Percentiles rank a stretch among this genome's conserved stretches.
Conservation (phyloP, 2,113 vertebrate species). For the Istiophorus platypterus region DNA sequence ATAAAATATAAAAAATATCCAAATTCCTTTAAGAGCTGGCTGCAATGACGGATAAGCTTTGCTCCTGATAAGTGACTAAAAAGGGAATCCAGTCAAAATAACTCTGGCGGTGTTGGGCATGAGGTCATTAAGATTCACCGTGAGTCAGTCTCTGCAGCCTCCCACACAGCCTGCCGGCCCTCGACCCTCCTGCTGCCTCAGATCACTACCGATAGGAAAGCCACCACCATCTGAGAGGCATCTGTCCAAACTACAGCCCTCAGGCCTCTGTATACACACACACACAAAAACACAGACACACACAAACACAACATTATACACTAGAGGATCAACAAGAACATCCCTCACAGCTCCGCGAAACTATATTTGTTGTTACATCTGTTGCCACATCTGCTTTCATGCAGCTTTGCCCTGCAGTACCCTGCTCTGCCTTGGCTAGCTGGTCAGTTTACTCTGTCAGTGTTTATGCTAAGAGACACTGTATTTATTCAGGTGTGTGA, state of each 20-base stretch:
- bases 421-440: background rate
- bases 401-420: conserved; percentile 21
- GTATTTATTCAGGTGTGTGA: conserved; percentile 75
- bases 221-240: conserved; percentile 90
- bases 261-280: conserved; percentile 83
- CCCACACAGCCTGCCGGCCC: conserved; percentile 81
- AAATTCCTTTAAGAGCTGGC: background rate
- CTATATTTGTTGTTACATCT: conserved; percentile 62
- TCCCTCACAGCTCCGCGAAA: conserved; percentile 34
- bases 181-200: conserved; percentile 81
- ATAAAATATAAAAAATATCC: background rate
- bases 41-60: background rate
- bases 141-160: conserved; percentile 82
- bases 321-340: conserved; percentile 55
- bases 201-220: conserved; percentile 86
- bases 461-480: conserved; percentile 59
- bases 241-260: conserved; percentile 93
- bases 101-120: conserved; percentile 3
- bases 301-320: conserved; percentile 23
- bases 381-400: conserved; percentile 63
- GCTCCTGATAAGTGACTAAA: background rate
- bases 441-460: conserved; percentile 40
- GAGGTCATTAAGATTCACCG: conserved; percentile 81
- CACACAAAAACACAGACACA: conserved; percentile 28
- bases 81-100: conserved; percentile 16